Percentiles rank a stretch among this genome's conserved stretches.
These are phyloP conservation scores for Vombatus ursinus DNA, from an alignment of 2,113 vertebrate species.

Conservation along the genomic window DNA sequence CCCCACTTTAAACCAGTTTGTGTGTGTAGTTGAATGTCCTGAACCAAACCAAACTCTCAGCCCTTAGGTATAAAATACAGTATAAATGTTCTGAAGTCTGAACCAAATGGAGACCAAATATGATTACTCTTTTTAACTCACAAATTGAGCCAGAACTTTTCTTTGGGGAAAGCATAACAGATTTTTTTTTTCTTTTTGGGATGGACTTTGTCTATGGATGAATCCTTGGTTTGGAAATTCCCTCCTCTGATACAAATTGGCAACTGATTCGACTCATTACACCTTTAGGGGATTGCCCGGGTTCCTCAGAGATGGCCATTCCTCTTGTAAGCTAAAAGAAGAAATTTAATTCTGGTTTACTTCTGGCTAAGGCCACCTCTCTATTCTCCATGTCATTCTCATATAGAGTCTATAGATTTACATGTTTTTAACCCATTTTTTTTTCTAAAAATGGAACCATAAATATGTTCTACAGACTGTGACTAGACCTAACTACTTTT, in stretches of 20 bases:
- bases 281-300: neutral
- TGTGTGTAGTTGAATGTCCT: neutral
- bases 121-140: conserved; percentile 15
- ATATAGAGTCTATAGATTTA: conserved; percentile 1
- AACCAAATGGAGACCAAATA: neutral
- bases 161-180: neutral
- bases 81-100: neutral
- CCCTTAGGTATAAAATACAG: neutral
- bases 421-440: neutral
- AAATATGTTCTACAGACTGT: neutral
- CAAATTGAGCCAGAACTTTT: conserved; percentile 25
- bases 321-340: neutral
- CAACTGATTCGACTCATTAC: neutral
- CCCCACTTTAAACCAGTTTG: neutral
- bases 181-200: neutral
- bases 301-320: neutral
- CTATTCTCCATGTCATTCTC: neutral
- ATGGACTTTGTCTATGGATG: neutral
- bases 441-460: conserved; percentile 37
- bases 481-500: neutral
- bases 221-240: neutral
- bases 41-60: neutral
- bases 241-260: neutral
- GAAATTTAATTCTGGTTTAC: neutral
- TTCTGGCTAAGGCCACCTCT: neutral